Evolutionary conservation across 2,888 invertebrate species (phyloP).

Genomic region (Cotesia congregata): DNA sequence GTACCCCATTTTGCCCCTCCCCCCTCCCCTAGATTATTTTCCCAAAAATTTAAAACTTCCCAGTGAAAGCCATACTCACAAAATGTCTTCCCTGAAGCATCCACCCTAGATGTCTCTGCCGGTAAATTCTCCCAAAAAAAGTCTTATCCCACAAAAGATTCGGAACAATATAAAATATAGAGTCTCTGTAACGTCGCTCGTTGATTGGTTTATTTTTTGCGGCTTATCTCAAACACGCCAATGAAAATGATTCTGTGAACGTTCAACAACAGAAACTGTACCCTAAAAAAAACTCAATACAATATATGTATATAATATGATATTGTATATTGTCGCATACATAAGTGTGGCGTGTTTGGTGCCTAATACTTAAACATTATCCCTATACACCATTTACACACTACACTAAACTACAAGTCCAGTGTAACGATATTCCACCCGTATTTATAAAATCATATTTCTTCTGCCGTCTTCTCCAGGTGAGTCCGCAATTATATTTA

Average conservation of each 20-base stretch:
- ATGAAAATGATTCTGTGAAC: conserved; percentile 60
- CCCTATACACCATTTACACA: not conserved
- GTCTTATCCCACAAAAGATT: not conserved
- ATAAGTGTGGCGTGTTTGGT: conserved; percentile 1
- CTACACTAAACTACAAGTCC: not conserved
- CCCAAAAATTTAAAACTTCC: too few relatives aligned
- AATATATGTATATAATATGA: not conserved
- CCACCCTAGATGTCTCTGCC: not conserved
- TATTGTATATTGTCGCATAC: conserved; percentile 1
- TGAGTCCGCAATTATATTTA: not conserved
- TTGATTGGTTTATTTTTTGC: conserved; percentile 74
- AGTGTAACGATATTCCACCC: not conserved
- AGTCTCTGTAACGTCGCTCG: conserved; percentile 71
- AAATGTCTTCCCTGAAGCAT: not conserved
- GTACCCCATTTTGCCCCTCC: too few relatives aligned
- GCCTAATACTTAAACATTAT: not conserved
- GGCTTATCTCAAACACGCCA: conserved; percentile 75
- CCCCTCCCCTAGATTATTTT: too few relatives aligned
- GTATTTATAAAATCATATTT: conserved; percentile 1
- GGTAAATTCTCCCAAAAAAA: not conserved
- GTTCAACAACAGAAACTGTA: not conserved
- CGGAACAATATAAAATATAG: conserved; percentile 7
- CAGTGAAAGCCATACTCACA: not conserved
- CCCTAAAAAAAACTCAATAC: not conserved
- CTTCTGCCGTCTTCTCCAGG: not conserved